These are phyloP conservation scores for Eilema depressum DNA, from an alignment of 2,888 invertebrate species.

Conservation along the genomic window DNA sequence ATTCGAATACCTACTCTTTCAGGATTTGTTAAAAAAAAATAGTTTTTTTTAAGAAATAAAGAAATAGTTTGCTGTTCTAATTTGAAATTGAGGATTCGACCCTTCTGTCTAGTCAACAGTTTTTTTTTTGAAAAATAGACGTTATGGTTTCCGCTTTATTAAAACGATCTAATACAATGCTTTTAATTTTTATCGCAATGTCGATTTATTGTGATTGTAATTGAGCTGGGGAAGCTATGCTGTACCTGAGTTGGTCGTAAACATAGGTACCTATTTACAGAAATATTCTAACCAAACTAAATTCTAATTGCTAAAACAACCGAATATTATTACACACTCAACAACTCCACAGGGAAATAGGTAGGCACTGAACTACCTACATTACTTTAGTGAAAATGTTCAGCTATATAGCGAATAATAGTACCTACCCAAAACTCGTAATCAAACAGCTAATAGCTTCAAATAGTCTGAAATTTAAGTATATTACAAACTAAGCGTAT, in stretches of 20 bases:
- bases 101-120: no score
- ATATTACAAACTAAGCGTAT: constrained; percentile 47
- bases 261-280: no score
- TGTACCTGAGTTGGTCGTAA: no score
- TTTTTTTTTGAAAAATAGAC: no score
- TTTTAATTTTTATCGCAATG: no score
- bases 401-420: no score
- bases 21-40: background rate
- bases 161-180: no score
- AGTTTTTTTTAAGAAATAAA: no score
- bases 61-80: background rate
- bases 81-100: background rate
- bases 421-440: constrained; percentile 25
- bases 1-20: background rate
- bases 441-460: constrained; percentile 38
- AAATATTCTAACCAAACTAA: background rate
- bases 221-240: no score
- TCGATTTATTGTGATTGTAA: no score
- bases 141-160: no score
- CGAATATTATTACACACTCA: background rate
- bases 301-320: background rate
- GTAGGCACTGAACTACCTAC: constrained; percentile 1
- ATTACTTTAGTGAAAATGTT: constrained; percentile 8
- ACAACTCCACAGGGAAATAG: background rate
- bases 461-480: constrained; percentile 44